These are phyloP conservation scores for Epinephelus malabaricus DNA, from an alignment of 2,797 vertebrate genomes.

Conservation along the genomic window DNA sequence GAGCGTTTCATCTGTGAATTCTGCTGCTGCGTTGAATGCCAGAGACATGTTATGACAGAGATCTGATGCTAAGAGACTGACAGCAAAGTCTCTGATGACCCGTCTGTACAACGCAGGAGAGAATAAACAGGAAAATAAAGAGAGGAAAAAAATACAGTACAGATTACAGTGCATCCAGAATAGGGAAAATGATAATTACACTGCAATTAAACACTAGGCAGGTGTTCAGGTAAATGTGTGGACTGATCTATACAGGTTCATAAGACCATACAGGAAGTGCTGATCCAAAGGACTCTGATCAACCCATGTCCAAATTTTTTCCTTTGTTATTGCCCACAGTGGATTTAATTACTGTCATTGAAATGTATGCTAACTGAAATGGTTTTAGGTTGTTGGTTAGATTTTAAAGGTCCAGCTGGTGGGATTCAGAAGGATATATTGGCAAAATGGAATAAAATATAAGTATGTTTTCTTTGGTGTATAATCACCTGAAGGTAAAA, in stretches of 20 bases:
- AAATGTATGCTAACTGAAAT: too few species aligned
- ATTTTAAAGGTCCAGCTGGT: too few species aligned
- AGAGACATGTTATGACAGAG: slow-evolving; percentile 68
- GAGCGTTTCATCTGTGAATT: slow-evolving; percentile 79
- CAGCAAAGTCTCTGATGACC: slow-evolving; percentile 71
- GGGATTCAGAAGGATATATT: too few species aligned
- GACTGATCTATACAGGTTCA: neutral
- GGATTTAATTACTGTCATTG: neutral
- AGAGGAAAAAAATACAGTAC: slow-evolving; percentile 23
- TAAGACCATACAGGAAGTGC: neutral
- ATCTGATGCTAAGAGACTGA: slow-evolving; percentile 75
- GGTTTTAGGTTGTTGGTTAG: too few species aligned
- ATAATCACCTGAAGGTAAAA: too few species aligned
- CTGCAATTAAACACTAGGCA: neutral
- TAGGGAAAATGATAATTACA: neutral
- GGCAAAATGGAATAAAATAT: too few species aligned
- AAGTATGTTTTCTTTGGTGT: too few species aligned
- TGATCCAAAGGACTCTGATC: neutral
- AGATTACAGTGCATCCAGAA: neutral
- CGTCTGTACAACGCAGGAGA: slow-evolving; percentile 24
- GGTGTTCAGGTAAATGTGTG: neutral
- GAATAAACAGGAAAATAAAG: slow-evolving; percentile 65
- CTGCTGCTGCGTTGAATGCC: slow-evolving; percentile 72
- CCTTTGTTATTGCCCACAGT: neutral
- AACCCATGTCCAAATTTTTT: neutral